Evolutionary conservation across 2,888 invertebrate genomes (phyloP), one percentile per base, ranked within the genome.

Genomic region (Masnerella sp.): DNA sequence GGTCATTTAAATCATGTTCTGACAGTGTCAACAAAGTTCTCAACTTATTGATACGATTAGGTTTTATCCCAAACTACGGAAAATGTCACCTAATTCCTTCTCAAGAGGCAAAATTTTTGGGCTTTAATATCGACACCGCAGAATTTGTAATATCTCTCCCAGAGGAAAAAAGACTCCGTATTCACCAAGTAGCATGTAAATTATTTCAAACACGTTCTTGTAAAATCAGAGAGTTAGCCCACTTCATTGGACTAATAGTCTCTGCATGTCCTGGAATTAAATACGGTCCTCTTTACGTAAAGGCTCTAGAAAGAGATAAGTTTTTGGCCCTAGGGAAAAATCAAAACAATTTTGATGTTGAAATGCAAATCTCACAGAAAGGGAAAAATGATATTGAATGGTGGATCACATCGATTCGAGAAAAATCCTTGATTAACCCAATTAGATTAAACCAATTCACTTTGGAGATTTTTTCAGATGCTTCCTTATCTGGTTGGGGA

Each of bases 181-280:
- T 25, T 25, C 7, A 25, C 7, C 25, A 7, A 7, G 25, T 25
- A 5, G 25, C 25, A 5, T 25, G 25, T 25, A 25, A 25, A 5
- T 7, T 25, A 5, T 7, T 5, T 5, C 4, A 25, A 8, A 32
- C 18, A 34, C 40, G 12, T 42, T 22, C 9, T 14, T 74, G 69
- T 32, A 71, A 30, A 11, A 76, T 74, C 9, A 25, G 61, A 25
- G 67, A 67, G 1, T 68, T 76, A 14, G 58, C 70, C 1, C 15
- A 45, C 7, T 52, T 56, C 2, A 45, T 67, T 22, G 73, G 71
- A 3, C 64, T 17, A 22, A 18, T 74, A 7, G 62, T 45, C 2
- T 25, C 52, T 5, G 47, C 49, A n/a, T 77, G 75, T 25, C 68
- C 45, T n/a, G 75, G 64, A 9, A 25, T 56, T 2, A 56, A 64